Base-by-base conservation (phyloP, 2,888 invertebrate genomes). In the Caenorhabditis sulstoni region DNA sequence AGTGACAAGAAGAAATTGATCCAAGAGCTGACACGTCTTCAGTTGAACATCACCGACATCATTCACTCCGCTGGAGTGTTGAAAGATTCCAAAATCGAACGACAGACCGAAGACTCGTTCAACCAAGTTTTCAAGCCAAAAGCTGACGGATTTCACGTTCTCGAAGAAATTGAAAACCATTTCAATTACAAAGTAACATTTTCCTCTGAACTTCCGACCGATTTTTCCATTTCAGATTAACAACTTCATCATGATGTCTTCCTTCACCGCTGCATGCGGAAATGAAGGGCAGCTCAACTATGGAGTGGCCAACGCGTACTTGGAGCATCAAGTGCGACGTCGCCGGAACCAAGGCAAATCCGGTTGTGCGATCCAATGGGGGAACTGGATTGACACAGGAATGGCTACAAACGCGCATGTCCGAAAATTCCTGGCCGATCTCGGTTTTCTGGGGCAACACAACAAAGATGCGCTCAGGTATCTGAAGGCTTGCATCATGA, bases 231-330 rank as follows among this genome's bases (percentile, higher is more conserved):
- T n/a, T n/a, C n/a, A n/a, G n/a, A n/a, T n/a, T 16, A 57, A 80
- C 9, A 66, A 86, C 39, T 82, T 88, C 59, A 77, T 89, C 18
- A 80, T 85, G 35, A 87, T 87, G 83, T 89, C 89, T 3, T 87
- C 87, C 1, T 84, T 88, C 50, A 80, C 87, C 35, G 71, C 86
- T 7, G 79, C 85, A 14, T 84, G 88, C 55, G 87, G 89, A 53
- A 89, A 89, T 50, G 58, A 79, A 35, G 89, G 89, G 0, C 89
- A 89, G 52, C 50, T 86, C 16, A 87, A 87, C 55, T 89, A 89
- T 75, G 81, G 86, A 0, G 82, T 87, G 2, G 80, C 87, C 16
- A 89, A 89, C 64, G 82, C 82, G 0, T 79, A 74, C 45, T 62
- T 87, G 50, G 87, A 89, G 47, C 52, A 78, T 41, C 76, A 83